These are phyloP conservation scores for Nysson spinosus DNA, from an alignment of 2,888 invertebrate species.

Conservation along the genomic window DNA sequence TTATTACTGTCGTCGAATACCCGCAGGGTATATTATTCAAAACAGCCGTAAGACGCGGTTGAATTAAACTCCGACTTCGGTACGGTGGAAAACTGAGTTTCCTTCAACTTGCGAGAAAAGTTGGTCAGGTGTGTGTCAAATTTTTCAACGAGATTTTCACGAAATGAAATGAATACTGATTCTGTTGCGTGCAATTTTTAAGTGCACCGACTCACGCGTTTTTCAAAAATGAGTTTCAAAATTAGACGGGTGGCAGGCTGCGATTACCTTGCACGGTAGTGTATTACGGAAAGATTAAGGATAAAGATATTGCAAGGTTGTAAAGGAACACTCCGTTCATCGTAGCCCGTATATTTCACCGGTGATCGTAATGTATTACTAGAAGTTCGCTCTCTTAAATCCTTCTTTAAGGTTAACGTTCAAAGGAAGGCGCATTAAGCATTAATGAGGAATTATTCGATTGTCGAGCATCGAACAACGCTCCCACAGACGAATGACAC, in stretches of 20 bases:
- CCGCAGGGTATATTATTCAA: conserved; percentile 25
- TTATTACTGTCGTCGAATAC: conserved; percentile 58
- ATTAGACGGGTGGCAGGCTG: background rate
- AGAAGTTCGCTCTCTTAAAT: background rate
- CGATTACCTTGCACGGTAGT: background rate
- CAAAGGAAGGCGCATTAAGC: background rate
- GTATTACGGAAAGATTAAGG: background rate
- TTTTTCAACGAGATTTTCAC: no score
- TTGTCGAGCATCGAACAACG: conserved; percentile 1
- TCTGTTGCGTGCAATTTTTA: no score
- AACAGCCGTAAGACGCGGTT: background rate
- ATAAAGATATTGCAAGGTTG: background rate
- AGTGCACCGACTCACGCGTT: background rate
- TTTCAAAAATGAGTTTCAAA: no score
- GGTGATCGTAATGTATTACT: background rate
- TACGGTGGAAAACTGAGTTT: conserved; percentile 1
- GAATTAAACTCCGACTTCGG: background rate
- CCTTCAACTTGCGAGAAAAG: background rate
- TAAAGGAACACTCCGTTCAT: background rate
- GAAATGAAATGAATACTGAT: no score
- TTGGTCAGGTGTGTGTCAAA: no score
- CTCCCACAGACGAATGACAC: conserved; percentile 22
- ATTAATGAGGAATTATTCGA: conserved; percentile 27
- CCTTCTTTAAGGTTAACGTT: background rate
- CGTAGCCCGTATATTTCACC: background rate